Base-by-base conservation (phyloP, 2,888 invertebrate species). In the Eristalis arbustorum region DNA sequence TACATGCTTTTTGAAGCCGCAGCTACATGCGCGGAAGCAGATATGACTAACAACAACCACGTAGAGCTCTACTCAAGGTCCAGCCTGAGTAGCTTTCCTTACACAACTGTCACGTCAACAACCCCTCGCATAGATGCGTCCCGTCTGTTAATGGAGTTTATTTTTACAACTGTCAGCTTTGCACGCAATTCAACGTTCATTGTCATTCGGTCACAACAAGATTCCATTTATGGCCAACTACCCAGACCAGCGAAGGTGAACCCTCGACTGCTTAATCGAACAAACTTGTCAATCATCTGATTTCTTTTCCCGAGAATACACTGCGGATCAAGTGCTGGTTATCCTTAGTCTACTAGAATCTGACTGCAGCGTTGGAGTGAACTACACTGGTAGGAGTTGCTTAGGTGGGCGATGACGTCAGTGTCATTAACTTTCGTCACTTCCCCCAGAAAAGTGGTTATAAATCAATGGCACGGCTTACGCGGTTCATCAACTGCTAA, bases 101-200 rank as follows among this genome's bases (percentile, higher is more conserved):
- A 18, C 28, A 59, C 61, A 49, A 64, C 22, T 31, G 67, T 28
- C 31, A 42, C 57, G 62, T 78, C 78, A 73, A 62, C 63, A 67
- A 18, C 66, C 14, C 42, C 23, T 34, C 23, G 18, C n/a, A 61
- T 13, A 62, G 23, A 68, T 25, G 22, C 14, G 22, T 25, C 37
- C 28, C 49, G 61, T 31, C 67, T 40, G 62, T 63, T 14, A 42
- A 62, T 13, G 56, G 18, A 49, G 28, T 76, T 69, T 22, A 59
- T 62, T 71, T 79, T 74, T 66, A 67, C 62, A 68, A 69, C 64
- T 76, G 56, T 23, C 82, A 78, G 77, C 73, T 74, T 69, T 74
- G 73, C 69, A 23, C 68, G 73, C 69, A 82, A 85, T 85, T 85
- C 82, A 85, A 85, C 82, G 85, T 85, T 82, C 85, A 85, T 85